Evolutionary conservation across 2,888 invertebrate genomes (phyloP), one percentile per base, ranked within the genome.

Genomic region (Blastobasis lacticolella): DNA sequence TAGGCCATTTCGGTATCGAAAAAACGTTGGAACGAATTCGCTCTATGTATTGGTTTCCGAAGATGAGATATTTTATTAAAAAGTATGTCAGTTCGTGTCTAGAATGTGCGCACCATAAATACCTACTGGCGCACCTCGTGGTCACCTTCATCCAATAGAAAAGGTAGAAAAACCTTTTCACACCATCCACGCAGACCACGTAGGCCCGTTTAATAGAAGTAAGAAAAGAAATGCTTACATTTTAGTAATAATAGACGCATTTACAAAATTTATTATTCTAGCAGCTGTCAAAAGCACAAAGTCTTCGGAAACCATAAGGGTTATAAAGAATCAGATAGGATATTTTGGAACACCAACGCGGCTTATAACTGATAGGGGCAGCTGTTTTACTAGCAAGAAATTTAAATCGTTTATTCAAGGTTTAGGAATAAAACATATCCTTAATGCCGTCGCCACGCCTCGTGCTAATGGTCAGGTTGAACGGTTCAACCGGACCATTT

Each of bases 401-500:
- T 62, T 65, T 45, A 51, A 55, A 42, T 37, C 50, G 2, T 62
- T 57, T 43, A 44, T 48, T 6, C 4, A 38, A 6, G 6, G 38
- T 6, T 45, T 37, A 5, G 50, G 53, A 5, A 56, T 62, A 5
- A 57, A 53, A 36, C 60, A 59, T 45, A 42, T 64, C 4, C 8
- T 54, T 5, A 60, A 61, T 36, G 53, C 60, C 4, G 61, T 61
- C 3, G 58, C 59, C 1, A 63, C 62, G 0, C 62, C 61, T 1
- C 45, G 64, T 37, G 63, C 62, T 0, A 63, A 63, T 48, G 61
- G 58, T 4, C 59, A 62, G 38, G 55, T 62, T 1, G 62, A 63
- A 10, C 10, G 61, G 10, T 57, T 51, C 38, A 62, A 62, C 43
- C 46, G 59, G 9, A 60, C 61, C 5, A 62, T 62, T 6, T 9